These are phyloP conservation scores for Zaprionus tsacasi DNA, from an alignment of 1,140 invertebrate species.

Conservation along the genomic window DNA sequence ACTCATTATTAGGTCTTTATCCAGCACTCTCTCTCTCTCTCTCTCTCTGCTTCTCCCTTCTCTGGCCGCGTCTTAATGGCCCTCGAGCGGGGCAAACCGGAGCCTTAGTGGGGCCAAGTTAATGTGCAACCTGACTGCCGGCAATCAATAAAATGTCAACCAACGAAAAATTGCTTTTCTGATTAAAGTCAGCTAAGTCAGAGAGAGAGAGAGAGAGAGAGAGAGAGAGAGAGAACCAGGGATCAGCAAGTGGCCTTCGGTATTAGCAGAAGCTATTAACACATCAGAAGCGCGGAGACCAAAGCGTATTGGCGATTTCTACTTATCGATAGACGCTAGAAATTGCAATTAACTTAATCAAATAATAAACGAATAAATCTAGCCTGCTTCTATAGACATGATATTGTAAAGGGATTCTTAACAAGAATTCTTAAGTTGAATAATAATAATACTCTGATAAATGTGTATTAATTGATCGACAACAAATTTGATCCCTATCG, in stretches of 20 bases:
- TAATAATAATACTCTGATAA: too few species aligned
- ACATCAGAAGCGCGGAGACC: background rate
- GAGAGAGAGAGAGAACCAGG: too few species aligned
- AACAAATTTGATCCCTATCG: too few species aligned
- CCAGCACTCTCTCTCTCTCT: background rate
- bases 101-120: constrained; percentile 36
- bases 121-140: constrained; percentile 55
- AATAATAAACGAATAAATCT: too few species aligned
- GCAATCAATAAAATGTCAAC: constrained; percentile 69
- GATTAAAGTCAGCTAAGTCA: constrained; percentile 62
- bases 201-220: too few species aligned
- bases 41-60: background rate
- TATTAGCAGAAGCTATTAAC: background rate
- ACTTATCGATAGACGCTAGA: background rate
- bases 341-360: background rate
- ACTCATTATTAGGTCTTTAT: constrained; percentile 14
- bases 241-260: background rate
- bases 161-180: constrained; percentile 49
- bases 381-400: too few species aligned
- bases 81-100: background rate
- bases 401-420: too few species aligned
- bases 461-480: too few species aligned
- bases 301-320: background rate
- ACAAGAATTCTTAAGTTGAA: too few species aligned
- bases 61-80: background rate